Evolutionary conservation across 2,888 invertebrate genomes (phyloP), one percentile per base, ranked within the genome.

Genomic region (Epinotia bilunana): DNA sequence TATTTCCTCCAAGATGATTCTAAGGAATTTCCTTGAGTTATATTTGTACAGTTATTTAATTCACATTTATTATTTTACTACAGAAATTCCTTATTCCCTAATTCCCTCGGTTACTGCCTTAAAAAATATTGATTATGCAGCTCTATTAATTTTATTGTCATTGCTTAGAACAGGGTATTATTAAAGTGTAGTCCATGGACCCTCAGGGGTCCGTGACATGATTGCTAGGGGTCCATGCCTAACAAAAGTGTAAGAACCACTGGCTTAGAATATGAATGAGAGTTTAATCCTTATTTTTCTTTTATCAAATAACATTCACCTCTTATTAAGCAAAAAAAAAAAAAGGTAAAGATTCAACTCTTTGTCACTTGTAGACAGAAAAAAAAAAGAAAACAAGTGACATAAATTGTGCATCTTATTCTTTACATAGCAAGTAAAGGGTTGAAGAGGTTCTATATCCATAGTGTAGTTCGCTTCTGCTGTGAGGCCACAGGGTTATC

Each of bases 401-500:
- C 39, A 7, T 39, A 9, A 39, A 9, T 39, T 33, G 9, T 39
- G 1, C 9, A 39, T 9, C 39, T 9, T 39, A 39, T 33, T 9
- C 1, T 39, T 39, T 39, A 39, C 39, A 39, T 39, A 7, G 7
- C 9, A 39, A 39, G 7, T 28, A 58, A 7, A 20, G 12, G 20
- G 12, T 63, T 43, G 18, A 18, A 18, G 12, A 11, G 20, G 13
- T 12, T 12, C 6, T 12, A 1, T 23, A 39, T 20, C 57, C 16
- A 46, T 60, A 20, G 9, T 60, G 39, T 61, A 28, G 20, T 18
- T 62, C 12, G 20, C 23, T 46, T 69, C n/a, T 58, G 43, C 46
- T 58, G 33, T 6, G n/a, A 46, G 58, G 58, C 23, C 58, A 69
- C 23, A 16, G 20, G 68, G 68, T 58, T 68, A 60, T 69, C 68